These are phyloP conservation scores for Amblyornis subalaris DNA, from an alignment of 2,113 vertebrate species.

Conservation along the genomic window DNA sequence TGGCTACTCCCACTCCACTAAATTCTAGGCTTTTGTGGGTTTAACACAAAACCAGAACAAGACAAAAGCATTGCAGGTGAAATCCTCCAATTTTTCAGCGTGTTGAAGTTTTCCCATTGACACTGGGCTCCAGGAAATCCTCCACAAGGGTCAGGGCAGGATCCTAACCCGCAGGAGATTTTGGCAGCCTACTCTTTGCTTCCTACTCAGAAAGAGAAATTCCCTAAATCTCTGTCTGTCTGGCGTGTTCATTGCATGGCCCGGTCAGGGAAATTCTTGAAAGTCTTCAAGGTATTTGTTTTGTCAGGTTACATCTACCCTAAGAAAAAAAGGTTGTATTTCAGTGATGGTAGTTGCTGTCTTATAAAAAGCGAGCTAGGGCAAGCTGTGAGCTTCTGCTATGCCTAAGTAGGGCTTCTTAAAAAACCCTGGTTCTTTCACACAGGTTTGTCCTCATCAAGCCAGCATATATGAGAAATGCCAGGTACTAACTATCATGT, in stretches of 20 bases:
- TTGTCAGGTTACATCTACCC: background rate
- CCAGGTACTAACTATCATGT: slow-evolving; percentile 7
- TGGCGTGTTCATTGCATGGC: background rate
- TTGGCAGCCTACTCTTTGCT: background rate
- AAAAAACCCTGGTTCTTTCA: background rate
- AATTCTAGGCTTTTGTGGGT: background rate
- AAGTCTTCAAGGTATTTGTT: background rate
- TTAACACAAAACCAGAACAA: background rate
- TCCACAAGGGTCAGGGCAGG: background rate
- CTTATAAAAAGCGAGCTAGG: background rate
- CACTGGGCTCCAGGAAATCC: background rate
- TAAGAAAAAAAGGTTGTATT: background rate
- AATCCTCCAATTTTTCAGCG: background rate
- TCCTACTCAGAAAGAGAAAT: background rate
- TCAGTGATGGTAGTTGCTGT: background rate
- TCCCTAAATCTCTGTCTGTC: background rate
- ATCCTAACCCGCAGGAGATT: background rate
- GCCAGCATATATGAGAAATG: background rate
- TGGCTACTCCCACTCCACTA: background rate
- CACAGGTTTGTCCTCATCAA: background rate
- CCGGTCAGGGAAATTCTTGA: background rate
- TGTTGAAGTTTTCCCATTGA: background rate
- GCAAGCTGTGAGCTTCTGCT: background rate
- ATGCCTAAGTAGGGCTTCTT: background rate
- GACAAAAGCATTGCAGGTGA: background rate